Evolutionary conservation across 2,888 invertebrate genomes (phyloP), one percentile per base, ranked within the genome.

Genomic region (Eumerus sabulonum): DNA sequence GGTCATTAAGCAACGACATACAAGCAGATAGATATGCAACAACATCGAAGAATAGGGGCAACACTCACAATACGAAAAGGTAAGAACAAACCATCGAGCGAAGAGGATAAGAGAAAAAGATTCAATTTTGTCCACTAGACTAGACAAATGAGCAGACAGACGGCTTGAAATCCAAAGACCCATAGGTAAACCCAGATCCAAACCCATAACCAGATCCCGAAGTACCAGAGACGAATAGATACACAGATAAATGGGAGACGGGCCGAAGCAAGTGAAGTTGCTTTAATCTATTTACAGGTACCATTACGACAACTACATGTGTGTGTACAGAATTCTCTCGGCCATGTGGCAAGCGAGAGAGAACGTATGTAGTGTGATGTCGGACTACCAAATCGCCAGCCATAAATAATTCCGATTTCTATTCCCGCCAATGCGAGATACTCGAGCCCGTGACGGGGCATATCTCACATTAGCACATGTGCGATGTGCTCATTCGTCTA

Each of bases 281-380:
- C 67, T 77, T 77, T 68, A 72, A 63, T 79, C 63, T 79, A 73
- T 79, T 79, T 79, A 68, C 77, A 68, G 77, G 77, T 68, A 79
- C 77, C 77, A 79, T 79, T 73, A 54, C n/a, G 27, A 27, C 27
- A n/a, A n/a, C n/a, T n/a, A n/a, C n/a, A n/a, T 27, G 27, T 63
- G 44, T 48, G 73, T 40, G 67, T 62, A 51, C 40, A 18, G 27
- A 27, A 7, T 27, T 27, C 27, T 27, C 27, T 27, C 27, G 27
- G 27, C 27, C 27, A 4, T 27, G 40, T 36, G 12, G 18, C 48
- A 38, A 7, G 7, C 13, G 16, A n/a, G n/a, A n/a, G n/a, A n/a
- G n/a, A n/a, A n/a, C n/a, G n/a, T n/a, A n/a, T 17, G 48, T 40
- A 14, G 50, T 40, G 18, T 14, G 36, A 59, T 67, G 70, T 66